Conservation (phyloP, 2,888 invertebrate species). For the Bombylius major region DNA sequence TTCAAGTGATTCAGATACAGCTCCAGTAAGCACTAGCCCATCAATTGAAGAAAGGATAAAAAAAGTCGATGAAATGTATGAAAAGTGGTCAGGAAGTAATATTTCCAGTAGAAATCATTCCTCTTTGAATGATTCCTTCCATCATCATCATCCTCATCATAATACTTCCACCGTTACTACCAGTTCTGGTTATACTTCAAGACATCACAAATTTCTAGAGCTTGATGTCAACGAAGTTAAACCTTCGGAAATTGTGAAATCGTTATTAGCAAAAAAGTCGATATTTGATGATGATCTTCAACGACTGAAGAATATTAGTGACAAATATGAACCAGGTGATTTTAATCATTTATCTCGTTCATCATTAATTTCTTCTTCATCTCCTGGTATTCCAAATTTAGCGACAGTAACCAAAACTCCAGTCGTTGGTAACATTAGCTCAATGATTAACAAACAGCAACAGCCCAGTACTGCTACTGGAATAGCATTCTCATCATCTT, state of each 20-base stretch:
- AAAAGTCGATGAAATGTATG: constrained; percentile 85
- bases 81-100: constrained; percentile 57
- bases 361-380: constrained; percentile 13
- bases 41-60: constrained; percentile 84
- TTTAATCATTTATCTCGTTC: constrained; percentile 15
- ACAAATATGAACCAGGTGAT: constrained; percentile 60
- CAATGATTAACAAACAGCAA: constrained; percentile 10
- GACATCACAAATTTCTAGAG: constrained; percentile 66
- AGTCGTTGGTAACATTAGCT: constrained; percentile 17
- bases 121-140: not conserved
- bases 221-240: constrained; percentile 69
- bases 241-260: constrained; percentile 88
- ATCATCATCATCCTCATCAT: not conserved
- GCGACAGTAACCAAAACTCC: constrained; percentile 28
- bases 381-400: constrained; percentile 32
- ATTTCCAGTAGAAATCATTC: constrained; percentile 3
- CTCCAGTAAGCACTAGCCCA: constrained; percentile 51
- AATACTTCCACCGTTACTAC: not conserved
- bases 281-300: constrained; percentile 95
- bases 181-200: constrained; percentile 26
- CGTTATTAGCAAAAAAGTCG: constrained; percentile 80
- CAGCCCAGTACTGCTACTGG: not conserved
- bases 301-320: constrained; percentile 73
- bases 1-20: constrained; percentile 54
- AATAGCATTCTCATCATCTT: not conserved